Conservation (phyloP, 2,797 vertebrate genomes). For the Bovichtus diacanthus region DNA sequence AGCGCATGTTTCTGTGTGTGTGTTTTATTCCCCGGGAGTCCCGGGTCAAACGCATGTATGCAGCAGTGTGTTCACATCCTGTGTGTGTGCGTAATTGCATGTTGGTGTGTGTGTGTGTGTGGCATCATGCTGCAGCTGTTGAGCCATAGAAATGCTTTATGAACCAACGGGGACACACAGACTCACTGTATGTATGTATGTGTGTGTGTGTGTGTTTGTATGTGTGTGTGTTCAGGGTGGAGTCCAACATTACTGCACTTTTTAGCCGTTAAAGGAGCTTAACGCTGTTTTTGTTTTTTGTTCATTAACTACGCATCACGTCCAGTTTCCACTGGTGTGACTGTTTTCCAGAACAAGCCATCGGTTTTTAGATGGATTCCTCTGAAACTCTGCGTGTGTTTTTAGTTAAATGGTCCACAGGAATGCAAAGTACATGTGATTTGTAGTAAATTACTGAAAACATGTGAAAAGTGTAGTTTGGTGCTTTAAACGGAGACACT, state of each 20-base stretch:
- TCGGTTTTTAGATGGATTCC: neutral
- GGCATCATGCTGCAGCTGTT: conserved; percentile 36
- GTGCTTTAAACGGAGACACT: neutral
- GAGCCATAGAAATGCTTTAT: conserved; percentile 35
- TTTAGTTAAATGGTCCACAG: neutral
- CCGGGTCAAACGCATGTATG: conserved; percentile 16
- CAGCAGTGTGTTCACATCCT: neutral
- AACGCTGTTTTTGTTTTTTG: neutral
- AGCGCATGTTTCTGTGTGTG: too few species aligned
- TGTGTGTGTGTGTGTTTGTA: neutral
- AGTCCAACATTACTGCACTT: neutral
- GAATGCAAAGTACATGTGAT: conserved; percentile 35
- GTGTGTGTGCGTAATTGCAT: conserved; percentile 12
- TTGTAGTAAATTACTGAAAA: conserved; percentile 17
- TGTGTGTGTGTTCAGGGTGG: conserved; percentile 14
- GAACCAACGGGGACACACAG: conserved; percentile 18
- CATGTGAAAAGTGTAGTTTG: neutral
- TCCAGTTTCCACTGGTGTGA: neutral
- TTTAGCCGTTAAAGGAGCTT: conserved; percentile 19
- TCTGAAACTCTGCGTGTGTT: neutral
- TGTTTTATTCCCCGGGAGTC: conserved; percentile 2
- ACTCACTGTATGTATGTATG: neutral
- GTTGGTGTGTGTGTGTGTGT: neutral
- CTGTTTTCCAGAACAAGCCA: neutral
- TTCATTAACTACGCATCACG: neutral